phyloP scores from a whole-genome alignment of 2,113 vertebrate genomes.

The Axis porcinus region DNA sequence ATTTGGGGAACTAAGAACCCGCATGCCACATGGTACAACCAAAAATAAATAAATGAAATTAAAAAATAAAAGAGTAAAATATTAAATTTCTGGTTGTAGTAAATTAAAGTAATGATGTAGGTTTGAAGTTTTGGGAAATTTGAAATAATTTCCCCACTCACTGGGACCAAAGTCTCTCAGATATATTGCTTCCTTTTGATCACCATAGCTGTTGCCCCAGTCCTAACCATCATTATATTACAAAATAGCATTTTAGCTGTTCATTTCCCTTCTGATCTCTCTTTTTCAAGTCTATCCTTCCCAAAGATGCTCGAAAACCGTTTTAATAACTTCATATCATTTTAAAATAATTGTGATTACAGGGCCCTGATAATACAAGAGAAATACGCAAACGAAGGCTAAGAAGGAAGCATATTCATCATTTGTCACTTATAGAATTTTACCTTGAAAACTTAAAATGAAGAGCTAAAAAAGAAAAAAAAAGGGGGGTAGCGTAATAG shows the following conservation, averaged over 20 bases:
- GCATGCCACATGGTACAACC: too few relatives aligned
- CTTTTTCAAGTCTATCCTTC: neutral
- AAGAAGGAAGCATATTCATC: neutral
- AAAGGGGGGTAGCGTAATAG: neutral
- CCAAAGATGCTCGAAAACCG: neutral
- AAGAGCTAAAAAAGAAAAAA: neutral
- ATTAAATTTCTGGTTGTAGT: neutral
- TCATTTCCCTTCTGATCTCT: neutral
- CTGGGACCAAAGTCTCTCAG: neutral
- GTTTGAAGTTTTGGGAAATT: neutral
- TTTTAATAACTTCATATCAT: neutral
- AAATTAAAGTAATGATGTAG: neutral
- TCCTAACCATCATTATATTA: neutral
- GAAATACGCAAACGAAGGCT: neutral
- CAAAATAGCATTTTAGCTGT: neutral
- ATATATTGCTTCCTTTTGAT: neutral
- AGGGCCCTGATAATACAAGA: neutral
- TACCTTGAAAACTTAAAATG: neutral
- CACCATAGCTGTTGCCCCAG: rapidly evolving
- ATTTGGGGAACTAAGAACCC: neutral
- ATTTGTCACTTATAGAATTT: neutral
- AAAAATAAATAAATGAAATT: neutral
- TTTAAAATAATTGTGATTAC: neutral
- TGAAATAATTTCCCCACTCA: neutral
- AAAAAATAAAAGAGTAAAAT: neutral